Conservation (phyloP, 1,140 invertebrate species). For the Hylaeus volcanicus region DNA sequence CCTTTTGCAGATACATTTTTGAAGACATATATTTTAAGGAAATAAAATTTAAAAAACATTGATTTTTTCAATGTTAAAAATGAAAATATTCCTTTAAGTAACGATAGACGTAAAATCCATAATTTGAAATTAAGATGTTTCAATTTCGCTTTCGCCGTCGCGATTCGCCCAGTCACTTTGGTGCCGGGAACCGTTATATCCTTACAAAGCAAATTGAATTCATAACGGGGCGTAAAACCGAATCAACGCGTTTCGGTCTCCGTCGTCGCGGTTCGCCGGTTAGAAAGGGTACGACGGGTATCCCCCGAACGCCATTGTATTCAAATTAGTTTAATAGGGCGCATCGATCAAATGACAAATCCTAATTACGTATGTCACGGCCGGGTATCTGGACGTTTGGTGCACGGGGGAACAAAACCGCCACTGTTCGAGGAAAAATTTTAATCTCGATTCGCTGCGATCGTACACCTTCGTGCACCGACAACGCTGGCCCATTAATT, state of each 20-base stretch:
- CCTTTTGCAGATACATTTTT: no score
- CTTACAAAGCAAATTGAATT: neutral
- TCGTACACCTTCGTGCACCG: neutral
- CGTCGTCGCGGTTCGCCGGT: neutral
- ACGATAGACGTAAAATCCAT: no score
- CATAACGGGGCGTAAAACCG: slow-evolving; percentile 12
- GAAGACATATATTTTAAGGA: no score
- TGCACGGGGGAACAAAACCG: no score
- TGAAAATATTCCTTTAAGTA: no score
- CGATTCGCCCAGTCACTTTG: no score
- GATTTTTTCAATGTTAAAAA: no score
- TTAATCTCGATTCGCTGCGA: slow-evolving; percentile 23
- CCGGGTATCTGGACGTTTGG: neutral
- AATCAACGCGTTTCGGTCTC: neutral
- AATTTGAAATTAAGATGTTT: no score
- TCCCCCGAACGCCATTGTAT: slow-evolving; percentile 18
- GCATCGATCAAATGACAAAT: slow-evolving; percentile 40
- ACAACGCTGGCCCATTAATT: slow-evolving; percentile 18
- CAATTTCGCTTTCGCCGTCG: no score
- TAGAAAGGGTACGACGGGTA: neutral
- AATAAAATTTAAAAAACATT: no score
- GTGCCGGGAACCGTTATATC: neutral
- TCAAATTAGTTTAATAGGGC: slow-evolving; percentile 29
- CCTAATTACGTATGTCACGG: slow-evolving; percentile 31
- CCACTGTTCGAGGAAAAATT: slow-evolving; percentile 4